Evolutionary conservation across 2,888 invertebrate species (phyloP), one percentile per base, ranked within the genome.

Genomic region (Callinectes sapidus): DNA sequence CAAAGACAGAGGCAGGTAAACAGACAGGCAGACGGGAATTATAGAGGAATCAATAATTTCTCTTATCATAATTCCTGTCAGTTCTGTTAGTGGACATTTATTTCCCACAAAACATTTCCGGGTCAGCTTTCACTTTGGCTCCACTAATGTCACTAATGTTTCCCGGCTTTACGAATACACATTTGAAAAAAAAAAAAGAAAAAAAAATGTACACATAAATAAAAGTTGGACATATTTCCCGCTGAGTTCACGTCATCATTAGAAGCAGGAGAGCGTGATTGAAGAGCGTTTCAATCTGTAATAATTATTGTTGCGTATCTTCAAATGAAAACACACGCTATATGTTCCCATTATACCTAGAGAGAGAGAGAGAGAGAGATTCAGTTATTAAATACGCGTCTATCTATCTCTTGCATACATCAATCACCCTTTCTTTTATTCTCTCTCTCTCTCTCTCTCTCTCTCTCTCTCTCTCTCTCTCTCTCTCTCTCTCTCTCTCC

Each of bases 261-360:
- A 81, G 35, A 13, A 81, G 16, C 35, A 81, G 35, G 18, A 13
- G 81, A 71, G 81, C 35, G 81, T 81, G 32, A 81, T 81, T 81
- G 28, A 81, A 35, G 81, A 81, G 81, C 32, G 32, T 81, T 81
- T 81, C 81, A 35, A 81, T 35, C 35, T 35, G 81, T 81, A 81
- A 81, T 35, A 81, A 81, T 35, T 81, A 81, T 35, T 81, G 35
- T 32, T 35, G 81, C 16, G 32, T 81, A 81, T 81, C 81, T 81
- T 81, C 81, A n/a, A 71, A 71, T 28, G 28, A 28, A 71, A 28
- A 71, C 71, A 6, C 71, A 10, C 71, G 71, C 71, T 71, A 8
- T 71, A 71, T 71, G n/a, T 28, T 28, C 28, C 28, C 8, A 28
- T 71, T 71, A 28, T 71, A 13, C 28, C 71, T 71, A 23, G 13